phyloP scores from a whole-genome alignment of 37 sponge, comb jelly and placozoan genomes.

The Diacarnus erythraeanus region DNA sequence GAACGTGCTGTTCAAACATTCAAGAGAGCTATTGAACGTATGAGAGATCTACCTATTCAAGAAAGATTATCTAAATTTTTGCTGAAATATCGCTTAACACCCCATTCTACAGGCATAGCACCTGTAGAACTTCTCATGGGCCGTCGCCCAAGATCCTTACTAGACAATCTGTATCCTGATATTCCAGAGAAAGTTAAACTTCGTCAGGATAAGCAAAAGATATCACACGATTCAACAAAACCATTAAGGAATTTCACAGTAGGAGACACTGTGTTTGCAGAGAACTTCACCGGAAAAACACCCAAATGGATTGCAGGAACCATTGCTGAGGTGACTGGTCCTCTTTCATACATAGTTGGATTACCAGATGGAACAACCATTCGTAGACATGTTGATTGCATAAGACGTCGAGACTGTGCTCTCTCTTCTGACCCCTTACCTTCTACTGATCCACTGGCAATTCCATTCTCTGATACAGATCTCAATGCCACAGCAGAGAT shows the following conservation, averaged over 20 bases:
- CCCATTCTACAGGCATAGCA: constrained; percentile 5
- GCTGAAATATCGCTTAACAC: constrained; percentile 11
- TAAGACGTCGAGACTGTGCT: not conserved
- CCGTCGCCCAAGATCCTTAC: not conserved
- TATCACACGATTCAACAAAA: not conserved
- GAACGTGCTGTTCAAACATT: constrained; percentile 51
- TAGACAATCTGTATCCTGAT: not conserved
- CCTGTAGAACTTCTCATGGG: not conserved
- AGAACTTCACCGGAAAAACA: not conserved
- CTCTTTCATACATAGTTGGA: not conserved
- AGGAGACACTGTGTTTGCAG: not conserved
- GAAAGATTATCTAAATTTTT: constrained; percentile 16
- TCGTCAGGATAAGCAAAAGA: not conserved
- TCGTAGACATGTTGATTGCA: not conserved
- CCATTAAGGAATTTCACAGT: not conserved
- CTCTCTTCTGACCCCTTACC: too few relatives aligned
- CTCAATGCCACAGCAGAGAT: not conserved
- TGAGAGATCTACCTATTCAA: not conserved
- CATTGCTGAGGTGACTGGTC: not conserved
- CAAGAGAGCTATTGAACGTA: constrained; percentile 6
- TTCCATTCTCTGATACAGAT: not conserved
- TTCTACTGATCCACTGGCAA: too few relatives aligned
- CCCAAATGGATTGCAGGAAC: not conserved
- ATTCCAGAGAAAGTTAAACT: not conserved
- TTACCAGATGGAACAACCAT: not conserved